phyloP scores from a whole-genome alignment of 2,888 invertebrate genomes.

The Drosophila villosipedis region DNA sequence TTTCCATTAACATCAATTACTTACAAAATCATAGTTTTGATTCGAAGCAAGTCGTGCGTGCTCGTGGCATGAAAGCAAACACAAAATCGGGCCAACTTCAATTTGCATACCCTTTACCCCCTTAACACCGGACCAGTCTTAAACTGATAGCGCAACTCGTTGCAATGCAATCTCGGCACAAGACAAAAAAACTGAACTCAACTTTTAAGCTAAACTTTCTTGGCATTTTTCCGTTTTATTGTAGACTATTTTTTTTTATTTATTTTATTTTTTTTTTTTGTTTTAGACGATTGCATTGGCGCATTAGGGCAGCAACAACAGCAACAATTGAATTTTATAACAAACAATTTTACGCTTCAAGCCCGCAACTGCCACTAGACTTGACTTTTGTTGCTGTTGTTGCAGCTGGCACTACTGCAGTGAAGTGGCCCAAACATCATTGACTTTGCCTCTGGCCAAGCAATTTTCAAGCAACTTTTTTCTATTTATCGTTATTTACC shows the following conservation, averaged over 20 bases:
- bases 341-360: constrained; percentile 80
- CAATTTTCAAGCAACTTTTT: constrained; percentile 68
- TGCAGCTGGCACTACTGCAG: constrained; percentile 50
- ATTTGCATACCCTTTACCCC: constrained; percentile 16
- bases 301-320: constrained; percentile 35
- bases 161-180: constrained; percentile 48
- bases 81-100: neutral
- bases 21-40: neutral
- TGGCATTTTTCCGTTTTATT: constrained; percentile 34
- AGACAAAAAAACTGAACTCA: constrained; percentile 41
- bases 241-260: neutral
- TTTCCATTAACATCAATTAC: neutral
- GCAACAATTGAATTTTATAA: constrained; percentile 76
- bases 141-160: constrained; percentile 47
- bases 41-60: constrained; percentile 8
- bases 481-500: constrained; percentile 77
- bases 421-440: constrained; percentile 69
- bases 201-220: constrained; percentile 61
- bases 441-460: constrained; percentile 76
- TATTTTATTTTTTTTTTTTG: neutral
- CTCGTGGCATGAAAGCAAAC: neutral
- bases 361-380: constrained; percentile 62
- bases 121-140: neutral
- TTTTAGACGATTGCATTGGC: constrained; percentile 66
- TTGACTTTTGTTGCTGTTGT: constrained; percentile 51